phyloP scores from a whole-genome alignment of 2,888 invertebrate species.

The Perithous albicinctus region DNA sequence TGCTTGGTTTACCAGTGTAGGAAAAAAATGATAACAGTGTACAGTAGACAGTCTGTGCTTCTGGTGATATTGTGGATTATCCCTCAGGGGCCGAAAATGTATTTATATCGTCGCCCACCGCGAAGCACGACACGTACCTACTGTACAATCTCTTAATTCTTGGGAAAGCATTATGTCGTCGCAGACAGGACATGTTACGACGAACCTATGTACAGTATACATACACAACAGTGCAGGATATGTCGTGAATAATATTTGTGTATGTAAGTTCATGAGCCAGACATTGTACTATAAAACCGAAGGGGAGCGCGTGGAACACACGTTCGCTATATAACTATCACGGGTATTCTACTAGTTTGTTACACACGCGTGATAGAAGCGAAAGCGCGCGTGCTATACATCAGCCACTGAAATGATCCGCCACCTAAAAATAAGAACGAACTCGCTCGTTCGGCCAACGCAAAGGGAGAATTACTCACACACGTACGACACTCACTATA shows the following conservation, averaged over 20 bases:
- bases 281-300: background rate
- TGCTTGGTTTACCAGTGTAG: too few relatives aligned
- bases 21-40: too few relatives aligned
- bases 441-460: slow-evolving; percentile 61
- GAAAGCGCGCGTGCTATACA: slow-evolving; percentile 42
- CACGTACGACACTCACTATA: slow-evolving; percentile 32
- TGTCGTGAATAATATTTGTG: slow-evolving; percentile 14
- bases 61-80: slow-evolving; percentile 49
- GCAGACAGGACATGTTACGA: background rate
- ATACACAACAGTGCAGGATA: background rate
- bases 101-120: slow-evolving; percentile 62
- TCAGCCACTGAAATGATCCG: slow-evolving; percentile 50
- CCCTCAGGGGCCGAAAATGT: slow-evolving; percentile 45
- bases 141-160: slow-evolving; percentile 54
- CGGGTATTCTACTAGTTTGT: background rate
- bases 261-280: slow-evolving; percentile 1
- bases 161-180: slow-evolving; percentile 51
- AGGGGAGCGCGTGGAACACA: background rate
- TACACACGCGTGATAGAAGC: background rate
- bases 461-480: slow-evolving; percentile 52
- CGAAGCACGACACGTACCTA: slow-evolving; percentile 44
- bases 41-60: slow-evolving; percentile 54
- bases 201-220: background rate
- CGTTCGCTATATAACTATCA: background rate
- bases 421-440: slow-evolving; percentile 65